These are phyloP conservation scores for Hippopotamus amphibius DNA, from an alignment of 2,113 vertebrate species.

Conservation along the genomic window DNA sequence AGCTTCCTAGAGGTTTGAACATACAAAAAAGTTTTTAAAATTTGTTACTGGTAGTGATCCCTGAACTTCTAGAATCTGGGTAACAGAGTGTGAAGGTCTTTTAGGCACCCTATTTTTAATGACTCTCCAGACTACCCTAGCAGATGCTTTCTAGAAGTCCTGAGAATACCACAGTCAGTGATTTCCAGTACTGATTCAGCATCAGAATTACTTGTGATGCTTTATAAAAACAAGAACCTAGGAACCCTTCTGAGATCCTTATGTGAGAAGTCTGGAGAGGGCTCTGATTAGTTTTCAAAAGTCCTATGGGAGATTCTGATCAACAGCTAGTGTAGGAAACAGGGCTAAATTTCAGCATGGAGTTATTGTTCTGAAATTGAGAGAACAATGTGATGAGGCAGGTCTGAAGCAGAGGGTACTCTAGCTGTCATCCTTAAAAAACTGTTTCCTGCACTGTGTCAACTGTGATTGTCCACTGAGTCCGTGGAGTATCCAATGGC, in stretches of 20 bases:
- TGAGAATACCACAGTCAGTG: not conserved
- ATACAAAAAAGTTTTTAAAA: not conserved
- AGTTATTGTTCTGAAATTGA: not conserved
- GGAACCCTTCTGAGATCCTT: not conserved
- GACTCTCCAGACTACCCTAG: not conserved
- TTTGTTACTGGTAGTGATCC: not conserved
- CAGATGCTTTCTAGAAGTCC: not conserved
- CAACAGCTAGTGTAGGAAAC: not conserved
- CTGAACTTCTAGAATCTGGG: not conserved
- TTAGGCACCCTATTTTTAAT: not conserved
- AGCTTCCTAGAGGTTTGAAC: not conserved
- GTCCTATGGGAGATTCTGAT: not conserved
- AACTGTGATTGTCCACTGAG: not conserved
- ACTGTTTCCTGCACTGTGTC: not conserved
- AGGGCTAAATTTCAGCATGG: not conserved
- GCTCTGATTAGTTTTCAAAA: not conserved
- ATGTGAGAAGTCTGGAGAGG: not conserved
- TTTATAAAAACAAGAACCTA: conserved; percentile 11
- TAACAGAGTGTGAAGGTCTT: not conserved
- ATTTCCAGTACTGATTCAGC: not conserved
- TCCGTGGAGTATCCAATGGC: not conserved
- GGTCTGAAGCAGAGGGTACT: not conserved
- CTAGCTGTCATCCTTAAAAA: not conserved
- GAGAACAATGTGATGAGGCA: not conserved
- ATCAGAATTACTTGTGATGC: not conserved